Percentiles rank a stretch among this genome's conserved stretches.
Conservation (phyloP, 2,113 vertebrate genomes). For the Sula dactylatra region DNA sequence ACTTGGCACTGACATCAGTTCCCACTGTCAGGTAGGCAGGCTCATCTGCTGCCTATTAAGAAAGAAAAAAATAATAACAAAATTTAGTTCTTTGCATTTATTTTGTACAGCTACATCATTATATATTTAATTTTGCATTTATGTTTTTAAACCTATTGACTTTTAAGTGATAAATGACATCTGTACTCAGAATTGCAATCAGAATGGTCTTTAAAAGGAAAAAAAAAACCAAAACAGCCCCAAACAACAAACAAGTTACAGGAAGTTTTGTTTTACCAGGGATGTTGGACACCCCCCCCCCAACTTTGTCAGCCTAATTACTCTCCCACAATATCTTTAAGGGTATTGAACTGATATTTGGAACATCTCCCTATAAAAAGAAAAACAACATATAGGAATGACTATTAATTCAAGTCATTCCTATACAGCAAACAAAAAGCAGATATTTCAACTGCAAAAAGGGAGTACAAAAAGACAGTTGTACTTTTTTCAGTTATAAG, state of each 20-base stretch:
- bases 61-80: background rate
- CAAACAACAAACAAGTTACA: background rate
- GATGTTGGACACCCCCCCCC: background rate
- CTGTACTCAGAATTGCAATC: background rate
- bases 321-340: background rate
- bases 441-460: background rate
- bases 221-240: too few relatives aligned
- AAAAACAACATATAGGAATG: rapidly evolving
- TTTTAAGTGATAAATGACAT: background rate
- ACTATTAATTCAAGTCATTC: background rate
- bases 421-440: background rate
- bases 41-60: constrained; percentile 91
- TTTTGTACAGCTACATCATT: background rate
- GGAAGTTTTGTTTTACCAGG: background rate
- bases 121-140: background rate
- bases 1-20: constrained; percentile 98
- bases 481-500: background rate
- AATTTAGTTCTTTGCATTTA: background rate
- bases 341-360: background rate
- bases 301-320: background rate
- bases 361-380: background rate
- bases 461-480: background rate
- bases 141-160: background rate
- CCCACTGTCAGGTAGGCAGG: constrained; percentile 99
- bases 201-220: background rate